These are phyloP conservation scores for Muscina levida DNA, from an alignment of 2,888 invertebrate species.

Conservation along the genomic window DNA sequence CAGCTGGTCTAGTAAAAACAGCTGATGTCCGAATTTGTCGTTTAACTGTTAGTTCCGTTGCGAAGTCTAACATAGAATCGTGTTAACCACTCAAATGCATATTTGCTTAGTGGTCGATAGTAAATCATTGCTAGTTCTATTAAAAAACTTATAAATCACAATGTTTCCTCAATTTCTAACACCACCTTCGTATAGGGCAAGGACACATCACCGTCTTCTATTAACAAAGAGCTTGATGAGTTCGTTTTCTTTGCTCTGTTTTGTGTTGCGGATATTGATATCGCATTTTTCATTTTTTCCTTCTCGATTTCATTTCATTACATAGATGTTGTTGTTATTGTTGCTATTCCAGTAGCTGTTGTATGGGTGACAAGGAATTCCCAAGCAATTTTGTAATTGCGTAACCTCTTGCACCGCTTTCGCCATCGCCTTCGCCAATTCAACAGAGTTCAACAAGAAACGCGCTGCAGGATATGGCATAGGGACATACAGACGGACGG, in stretches of 20 bases:
- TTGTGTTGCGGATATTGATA: conserved; percentile 70
- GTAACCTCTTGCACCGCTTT: conserved; percentile 56
- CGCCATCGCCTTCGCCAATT: neutral
- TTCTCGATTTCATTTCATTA: conserved; percentile 66
- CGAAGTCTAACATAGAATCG: too few relatives aligned
- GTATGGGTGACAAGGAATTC: conserved; percentile 71
- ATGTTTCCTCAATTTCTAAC: neutral
- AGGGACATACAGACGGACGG: conserved; percentile 5
- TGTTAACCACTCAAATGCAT: too few relatives aligned
- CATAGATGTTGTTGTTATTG: conserved; percentile 49
- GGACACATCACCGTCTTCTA: conserved; percentile 59
- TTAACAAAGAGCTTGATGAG: conserved; percentile 52
- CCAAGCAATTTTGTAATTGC: conserved; percentile 69
- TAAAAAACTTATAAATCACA: too few relatives aligned
- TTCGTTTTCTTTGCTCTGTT: conserved; percentile 38
- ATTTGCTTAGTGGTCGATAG: too few relatives aligned
- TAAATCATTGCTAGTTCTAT: too few relatives aligned
- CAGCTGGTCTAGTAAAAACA: too few relatives aligned
- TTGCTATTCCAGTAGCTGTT: conserved; percentile 17
- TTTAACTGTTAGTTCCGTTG: too few relatives aligned
- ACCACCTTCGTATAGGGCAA: conserved; percentile 35
- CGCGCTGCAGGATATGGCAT: conserved; percentile 22
- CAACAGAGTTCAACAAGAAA: conserved; percentile 8
- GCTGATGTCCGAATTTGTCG: too few relatives aligned
- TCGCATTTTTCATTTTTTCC: conserved; percentile 58